Percentiles rank a stretch among this genome's conserved stretches.
Evolutionary conservation across 2,113 vertebrate species (phyloP).

Genomic region (Ornithorhynchus anatinus): DNA sequence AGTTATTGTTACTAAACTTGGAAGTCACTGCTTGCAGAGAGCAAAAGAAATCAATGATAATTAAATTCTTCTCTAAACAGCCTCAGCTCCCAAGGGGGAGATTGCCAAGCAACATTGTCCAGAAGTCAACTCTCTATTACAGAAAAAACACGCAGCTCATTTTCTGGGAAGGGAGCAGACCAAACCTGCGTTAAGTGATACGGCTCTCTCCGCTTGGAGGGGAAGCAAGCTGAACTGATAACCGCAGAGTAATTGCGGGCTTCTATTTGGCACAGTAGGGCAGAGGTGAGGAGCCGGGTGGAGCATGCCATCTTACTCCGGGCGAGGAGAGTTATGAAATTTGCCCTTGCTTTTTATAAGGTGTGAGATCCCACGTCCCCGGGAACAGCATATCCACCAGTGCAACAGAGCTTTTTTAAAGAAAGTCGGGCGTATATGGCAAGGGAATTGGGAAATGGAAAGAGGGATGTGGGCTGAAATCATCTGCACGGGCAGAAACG

Average conservation of each 20-base stretch:
- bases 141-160: slow-evolving; percentile 35
- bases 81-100: slow-evolving; percentile 62
- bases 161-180: slow-evolving; percentile 58
- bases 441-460: no score
- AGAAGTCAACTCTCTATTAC: slow-evolving; percentile 63
- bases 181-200: slow-evolving; percentile 55
- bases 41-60: slow-evolving; percentile 74
- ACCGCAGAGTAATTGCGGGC: background rate
- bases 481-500: no score
- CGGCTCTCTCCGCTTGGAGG: slow-evolving; percentile 55
- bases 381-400: no score
- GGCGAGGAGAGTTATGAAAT: background rate
- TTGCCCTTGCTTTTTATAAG: no score
- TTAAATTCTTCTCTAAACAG: slow-evolving; percentile 71
- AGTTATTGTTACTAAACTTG: slow-evolving; percentile 36
- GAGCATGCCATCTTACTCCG: no score
- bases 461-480: no score
- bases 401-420: no score
- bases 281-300: accelerated
- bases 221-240: background rate
- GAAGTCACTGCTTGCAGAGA: slow-evolving; percentile 60
- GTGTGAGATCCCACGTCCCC: no score
- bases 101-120: slow-evolving; percentile 65
- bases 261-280: background rate
- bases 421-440: no score